A percentile compares a stretch with the other conserved stretches of the same genome.
These are phyloP conservation scores for cat (Felis catus) DNA, from an alignment of 2,113 vertebrate species.

Conservation along the genomic window DNA sequence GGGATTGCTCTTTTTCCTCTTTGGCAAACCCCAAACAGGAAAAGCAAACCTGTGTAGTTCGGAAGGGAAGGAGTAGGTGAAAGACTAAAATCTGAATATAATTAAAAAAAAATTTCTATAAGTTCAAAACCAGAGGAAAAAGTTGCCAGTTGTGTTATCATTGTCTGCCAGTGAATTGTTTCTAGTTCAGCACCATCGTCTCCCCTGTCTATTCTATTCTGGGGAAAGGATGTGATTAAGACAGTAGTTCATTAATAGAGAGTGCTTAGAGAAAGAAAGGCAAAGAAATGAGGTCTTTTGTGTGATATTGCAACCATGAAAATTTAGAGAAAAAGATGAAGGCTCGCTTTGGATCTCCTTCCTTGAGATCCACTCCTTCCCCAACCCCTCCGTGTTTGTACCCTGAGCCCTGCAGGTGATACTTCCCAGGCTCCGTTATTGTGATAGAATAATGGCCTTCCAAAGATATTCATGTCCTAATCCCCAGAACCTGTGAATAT, in stretches of 20 bases:
- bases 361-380: not conserved
- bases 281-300: not conserved
- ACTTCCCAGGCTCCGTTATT: not conserved
- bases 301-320: not conserved
- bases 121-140: not conserved
- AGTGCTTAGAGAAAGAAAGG: not conserved
- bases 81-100: not conserved
- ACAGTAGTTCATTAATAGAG: not conserved
- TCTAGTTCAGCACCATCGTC: not conserved
- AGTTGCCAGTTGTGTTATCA: not conserved
- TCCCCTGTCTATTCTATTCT: not conserved
- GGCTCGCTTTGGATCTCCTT: not conserved
- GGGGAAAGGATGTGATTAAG: not conserved
- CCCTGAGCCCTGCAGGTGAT: not conserved
- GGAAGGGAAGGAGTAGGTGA: not conserved
- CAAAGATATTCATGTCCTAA: not conserved
- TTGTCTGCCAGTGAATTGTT: no score
- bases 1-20: not conserved
- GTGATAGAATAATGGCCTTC: no score
- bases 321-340: not conserved
- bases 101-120: not conserved
- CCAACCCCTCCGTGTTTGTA: not conserved
- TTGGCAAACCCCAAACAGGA: not conserved
- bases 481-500: not conserved
- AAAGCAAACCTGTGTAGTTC: not conserved